Evolutionary conservation across 1,140 invertebrate genomes (phyloP).

Genomic region (Pygmarrhopalites habei): DNA sequence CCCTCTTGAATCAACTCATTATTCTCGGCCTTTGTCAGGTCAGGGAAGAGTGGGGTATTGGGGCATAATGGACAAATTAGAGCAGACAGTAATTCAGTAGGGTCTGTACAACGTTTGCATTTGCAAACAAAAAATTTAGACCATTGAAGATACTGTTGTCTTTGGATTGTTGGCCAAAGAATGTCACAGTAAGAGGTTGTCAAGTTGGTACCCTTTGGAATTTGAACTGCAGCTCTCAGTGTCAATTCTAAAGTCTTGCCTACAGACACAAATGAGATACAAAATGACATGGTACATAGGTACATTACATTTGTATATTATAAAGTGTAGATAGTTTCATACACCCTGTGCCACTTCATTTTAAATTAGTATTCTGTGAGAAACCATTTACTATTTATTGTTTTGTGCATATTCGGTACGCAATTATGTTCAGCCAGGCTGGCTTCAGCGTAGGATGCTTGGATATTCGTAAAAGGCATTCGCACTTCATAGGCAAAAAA

Average conservation of each 20-base stretch:
- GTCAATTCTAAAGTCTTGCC: slow-evolving; percentile 30
- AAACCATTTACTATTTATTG: slow-evolving; percentile 21
- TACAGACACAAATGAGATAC: background rate
- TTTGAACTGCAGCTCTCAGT: slow-evolving; percentile 41
- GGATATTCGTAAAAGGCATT: slow-evolving; percentile 28
- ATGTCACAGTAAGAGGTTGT: slow-evolving; percentile 43
- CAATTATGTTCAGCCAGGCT: slow-evolving; percentile 43
- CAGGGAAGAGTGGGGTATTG: slow-evolving; percentile 13
- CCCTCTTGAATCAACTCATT: background rate
- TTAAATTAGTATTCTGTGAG: too few relatives aligned
- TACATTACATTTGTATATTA: too few relatives aligned
- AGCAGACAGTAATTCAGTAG: slow-evolving; percentile 40
- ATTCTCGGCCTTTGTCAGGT: background rate
- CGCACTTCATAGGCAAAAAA: too few relatives aligned
- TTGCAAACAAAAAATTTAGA: slow-evolving; percentile 43
- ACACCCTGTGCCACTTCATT: too few relatives aligned
- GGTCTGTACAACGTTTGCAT: slow-evolving; percentile 42
- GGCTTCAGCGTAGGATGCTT: slow-evolving; percentile 40
- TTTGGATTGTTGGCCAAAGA: slow-evolving; percentile 42
- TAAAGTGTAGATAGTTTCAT: too few relatives aligned
- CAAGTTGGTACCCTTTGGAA: slow-evolving; percentile 42
- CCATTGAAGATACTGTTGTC: slow-evolving; percentile 41
- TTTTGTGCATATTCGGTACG: slow-evolving; percentile 41
- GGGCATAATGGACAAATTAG: slow-evolving; percentile 34
- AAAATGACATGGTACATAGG: too few relatives aligned